phyloP scores from a whole-genome alignment of 2,888 invertebrate genomes.

The Acheta domesticus region DNA sequence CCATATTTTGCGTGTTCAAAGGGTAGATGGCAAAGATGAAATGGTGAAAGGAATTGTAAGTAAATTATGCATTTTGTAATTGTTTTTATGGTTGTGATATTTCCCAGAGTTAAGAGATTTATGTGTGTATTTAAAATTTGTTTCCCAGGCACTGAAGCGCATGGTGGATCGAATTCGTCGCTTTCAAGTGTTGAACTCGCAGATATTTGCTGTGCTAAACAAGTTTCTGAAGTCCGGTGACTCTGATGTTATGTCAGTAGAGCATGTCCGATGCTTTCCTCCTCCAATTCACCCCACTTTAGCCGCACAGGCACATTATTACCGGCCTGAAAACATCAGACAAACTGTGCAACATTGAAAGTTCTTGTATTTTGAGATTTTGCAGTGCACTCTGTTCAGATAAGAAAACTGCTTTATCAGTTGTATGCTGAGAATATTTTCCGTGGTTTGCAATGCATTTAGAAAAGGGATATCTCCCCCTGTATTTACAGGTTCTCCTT shows the following conservation, averaged over 20 bases:
- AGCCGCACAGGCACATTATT: conserved; percentile 59
- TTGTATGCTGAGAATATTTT: too few species aligned
- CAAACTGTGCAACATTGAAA: conserved; percentile 48
- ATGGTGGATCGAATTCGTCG: conserved; percentile 97
- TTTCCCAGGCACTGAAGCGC: conserved; percentile 77
- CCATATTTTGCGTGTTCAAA: conserved; percentile 91
- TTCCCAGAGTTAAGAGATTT: neutral
- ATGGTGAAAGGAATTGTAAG: conserved; percentile 91
- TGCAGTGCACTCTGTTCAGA: too few species aligned
- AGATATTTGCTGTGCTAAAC: conserved; percentile 92
- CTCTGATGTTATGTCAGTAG: conserved; percentile 76
- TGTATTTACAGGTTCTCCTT: too few species aligned
- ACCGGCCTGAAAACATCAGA: conserved; percentile 52
- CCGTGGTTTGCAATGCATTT: too few species aligned
- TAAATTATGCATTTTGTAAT: conserved; percentile 40
- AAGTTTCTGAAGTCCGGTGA: conserved; percentile 87
- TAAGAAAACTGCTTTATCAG: too few species aligned
- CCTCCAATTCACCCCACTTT: conserved; percentile 82
- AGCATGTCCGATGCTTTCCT: conserved; percentile 95
- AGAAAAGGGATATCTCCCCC: too few species aligned
- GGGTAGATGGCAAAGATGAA: conserved; percentile 95
- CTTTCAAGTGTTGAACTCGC: conserved; percentile 97
- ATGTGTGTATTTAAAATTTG: conserved; percentile 18
- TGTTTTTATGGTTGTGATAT: neutral
- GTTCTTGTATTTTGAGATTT: neutral